Evolutionary conservation across 1,140 invertebrate genomes (phyloP).

Genomic region (Kradibia gibbosae): DNA sequence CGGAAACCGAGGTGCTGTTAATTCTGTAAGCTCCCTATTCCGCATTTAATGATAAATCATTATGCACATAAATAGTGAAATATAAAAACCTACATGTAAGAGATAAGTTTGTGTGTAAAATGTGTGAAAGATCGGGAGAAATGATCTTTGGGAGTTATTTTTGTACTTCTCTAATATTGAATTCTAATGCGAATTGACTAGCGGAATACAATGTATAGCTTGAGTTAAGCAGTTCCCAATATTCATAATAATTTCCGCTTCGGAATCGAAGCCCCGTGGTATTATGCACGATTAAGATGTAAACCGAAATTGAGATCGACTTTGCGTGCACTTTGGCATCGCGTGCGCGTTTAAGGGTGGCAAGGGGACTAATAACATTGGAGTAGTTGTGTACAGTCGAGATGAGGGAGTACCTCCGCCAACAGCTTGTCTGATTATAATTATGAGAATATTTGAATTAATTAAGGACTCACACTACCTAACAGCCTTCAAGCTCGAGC

Average conservation of each 20-base stretch:
- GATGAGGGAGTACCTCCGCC: not conserved
- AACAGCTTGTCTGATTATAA: conserved; percentile 9
- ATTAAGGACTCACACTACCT: not conserved
- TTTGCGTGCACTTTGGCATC: conserved; percentile 39
- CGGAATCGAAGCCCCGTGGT: not conserved
- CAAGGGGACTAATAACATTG: conserved; percentile 21
- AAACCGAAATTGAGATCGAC: conserved; percentile 46
- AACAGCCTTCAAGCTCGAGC: not conserved
- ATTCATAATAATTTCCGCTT: not conserved
- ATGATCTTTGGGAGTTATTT: no score
- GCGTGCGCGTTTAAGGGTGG: conserved; percentile 47
- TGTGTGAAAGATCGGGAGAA: no score
- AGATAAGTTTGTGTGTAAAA: no score
- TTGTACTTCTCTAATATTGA: no score
- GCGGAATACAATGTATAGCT: no score
- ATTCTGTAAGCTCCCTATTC: no score
- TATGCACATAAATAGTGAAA: no score
- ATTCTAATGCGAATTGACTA: no score
- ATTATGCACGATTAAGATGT: conserved; percentile 44
- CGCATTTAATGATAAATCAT: no score
- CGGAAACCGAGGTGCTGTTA: no score
- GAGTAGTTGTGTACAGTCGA: not conserved
- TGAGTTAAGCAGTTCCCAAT: not conserved
- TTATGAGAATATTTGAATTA: conserved; percentile 34
- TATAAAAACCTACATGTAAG: no score